Conservation (phyloP, 2,113 vertebrate genomes). For the Trematocara unimaculatum region DNA sequence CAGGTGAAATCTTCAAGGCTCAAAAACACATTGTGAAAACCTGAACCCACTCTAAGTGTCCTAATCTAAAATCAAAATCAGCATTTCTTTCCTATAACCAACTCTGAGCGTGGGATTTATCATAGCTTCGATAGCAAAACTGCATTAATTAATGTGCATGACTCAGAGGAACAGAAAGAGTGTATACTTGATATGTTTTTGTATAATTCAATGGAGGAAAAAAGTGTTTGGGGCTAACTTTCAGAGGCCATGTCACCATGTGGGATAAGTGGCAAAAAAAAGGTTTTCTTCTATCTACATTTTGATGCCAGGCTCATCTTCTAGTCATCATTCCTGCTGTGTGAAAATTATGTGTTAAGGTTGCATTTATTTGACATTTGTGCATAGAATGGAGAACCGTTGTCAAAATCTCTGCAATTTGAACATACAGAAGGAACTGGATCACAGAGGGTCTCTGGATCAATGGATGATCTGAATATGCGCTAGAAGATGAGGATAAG, state of each 20-base stretch:
- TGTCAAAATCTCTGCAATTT: not conserved
- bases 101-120: not conserved
- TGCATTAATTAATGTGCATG: not conserved
- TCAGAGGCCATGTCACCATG: not conserved
- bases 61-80: rapidly evolving
- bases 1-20: not conserved
- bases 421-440: not conserved
- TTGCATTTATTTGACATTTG: not conserved
- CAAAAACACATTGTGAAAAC: not conserved
- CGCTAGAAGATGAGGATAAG: not conserved
- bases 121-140: not conserved
- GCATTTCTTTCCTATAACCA: rapidly evolving
- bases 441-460: not conserved
- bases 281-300: not conserved
- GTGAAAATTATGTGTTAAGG: not conserved
- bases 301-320: not conserved
- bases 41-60: not conserved
- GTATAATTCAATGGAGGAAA: not conserved
- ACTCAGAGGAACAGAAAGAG: not conserved
- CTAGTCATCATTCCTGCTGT: not conserved
- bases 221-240: not conserved
- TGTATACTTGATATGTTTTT: rapidly evolving
- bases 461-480: not conserved
- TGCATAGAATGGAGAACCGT: not conserved
- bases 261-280: not conserved